These are phyloP conservation scores for Eristalis pertinax DNA, from an alignment of 2,888 invertebrate species.

Conservation along the genomic window DNA sequence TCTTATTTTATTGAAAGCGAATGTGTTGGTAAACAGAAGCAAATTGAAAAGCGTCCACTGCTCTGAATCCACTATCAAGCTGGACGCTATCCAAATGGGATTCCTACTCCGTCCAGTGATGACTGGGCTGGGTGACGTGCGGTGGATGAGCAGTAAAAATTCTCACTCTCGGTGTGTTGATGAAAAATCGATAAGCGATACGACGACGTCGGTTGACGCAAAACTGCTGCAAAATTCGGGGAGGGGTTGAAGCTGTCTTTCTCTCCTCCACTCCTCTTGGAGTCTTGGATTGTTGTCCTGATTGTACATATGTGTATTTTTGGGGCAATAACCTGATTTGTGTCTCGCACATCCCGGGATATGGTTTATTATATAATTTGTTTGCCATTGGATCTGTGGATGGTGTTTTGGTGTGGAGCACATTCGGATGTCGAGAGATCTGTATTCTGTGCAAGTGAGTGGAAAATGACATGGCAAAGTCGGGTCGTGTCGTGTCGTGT, in stretches of 20 bases:
- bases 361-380: conserved; percentile 65
- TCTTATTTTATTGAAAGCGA: conserved; percentile 37
- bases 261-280: background rate
- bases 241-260: background rate
- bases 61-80: conserved; percentile 13
- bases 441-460: conserved; percentile 36
- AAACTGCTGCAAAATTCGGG: conserved; percentile 3
- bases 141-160: background rate
- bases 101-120: background rate
- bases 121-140: background rate
- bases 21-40: conserved; percentile 27
- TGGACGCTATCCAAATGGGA: conserved; percentile 20
- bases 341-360: conserved; percentile 29
- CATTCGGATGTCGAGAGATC: conserved; percentile 64
- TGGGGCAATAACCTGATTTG: conserved; percentile 65
- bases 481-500: conserved; percentile 17
- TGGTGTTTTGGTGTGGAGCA: conserved; percentile 35
- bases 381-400: conserved; percentile 60
- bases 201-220: background rate
- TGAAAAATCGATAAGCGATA: conserved; percentile 41
- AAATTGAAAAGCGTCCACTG: conserved; percentile 29
- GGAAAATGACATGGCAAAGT: conserved; percentile 38
- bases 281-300: background rate
- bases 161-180: conserved; percentile 2
- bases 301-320: conserved; percentile 27